Percentiles rank a stretch among this genome's conserved stretches.
These are phyloP conservation scores for Tenthredo scrophulariae DNA, from an alignment of 2,888 invertebrate species.

Conservation along the genomic window DNA sequence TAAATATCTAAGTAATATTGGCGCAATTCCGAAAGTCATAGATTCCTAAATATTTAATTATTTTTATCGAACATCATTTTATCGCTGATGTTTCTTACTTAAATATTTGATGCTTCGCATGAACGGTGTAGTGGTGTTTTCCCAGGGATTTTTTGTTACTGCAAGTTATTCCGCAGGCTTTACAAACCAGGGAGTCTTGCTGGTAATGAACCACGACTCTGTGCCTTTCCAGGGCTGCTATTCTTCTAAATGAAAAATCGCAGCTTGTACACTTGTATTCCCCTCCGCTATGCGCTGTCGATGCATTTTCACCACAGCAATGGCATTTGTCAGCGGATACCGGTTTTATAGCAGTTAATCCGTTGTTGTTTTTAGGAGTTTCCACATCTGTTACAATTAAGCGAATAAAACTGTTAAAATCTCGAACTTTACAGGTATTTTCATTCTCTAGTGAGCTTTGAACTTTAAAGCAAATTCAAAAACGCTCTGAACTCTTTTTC, in stretches of 20 bases:
- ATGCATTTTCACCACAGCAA: conserved; percentile 82
- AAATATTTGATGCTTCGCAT: conserved; percentile 78
- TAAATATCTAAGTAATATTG: not conserved
- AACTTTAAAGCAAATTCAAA: not conserved
- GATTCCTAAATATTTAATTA: not conserved
- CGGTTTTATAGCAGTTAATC: conserved; percentile 70
- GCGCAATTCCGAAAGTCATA: not conserved
- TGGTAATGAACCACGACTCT: conserved; percentile 85
- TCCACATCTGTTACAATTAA: conserved; percentile 57
- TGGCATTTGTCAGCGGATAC: conserved; percentile 78
- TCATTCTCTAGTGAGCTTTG: not conserved
- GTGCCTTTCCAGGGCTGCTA: conserved; percentile 84
- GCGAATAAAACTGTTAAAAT: conserved; percentile 1
- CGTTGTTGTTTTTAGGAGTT: conserved; percentile 64
- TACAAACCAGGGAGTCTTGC: conserved; percentile 83
- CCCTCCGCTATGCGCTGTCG: conserved; percentile 81
- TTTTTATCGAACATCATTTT: not conserved
- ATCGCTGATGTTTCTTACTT: conserved; percentile 60
- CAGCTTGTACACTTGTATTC: conserved; percentile 82
- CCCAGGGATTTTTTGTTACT: conserved; percentile 82
- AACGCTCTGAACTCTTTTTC: not conserved
- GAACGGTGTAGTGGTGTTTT: conserved; percentile 83
- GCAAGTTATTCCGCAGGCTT: conserved; percentile 85
- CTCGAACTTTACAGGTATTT: not conserved
- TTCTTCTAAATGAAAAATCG: conserved; percentile 86